These are phyloP conservation scores for Lordiphosa andalusiaca DNA, from an alignment of 2,888 invertebrate species.

Conservation along the genomic window DNA sequence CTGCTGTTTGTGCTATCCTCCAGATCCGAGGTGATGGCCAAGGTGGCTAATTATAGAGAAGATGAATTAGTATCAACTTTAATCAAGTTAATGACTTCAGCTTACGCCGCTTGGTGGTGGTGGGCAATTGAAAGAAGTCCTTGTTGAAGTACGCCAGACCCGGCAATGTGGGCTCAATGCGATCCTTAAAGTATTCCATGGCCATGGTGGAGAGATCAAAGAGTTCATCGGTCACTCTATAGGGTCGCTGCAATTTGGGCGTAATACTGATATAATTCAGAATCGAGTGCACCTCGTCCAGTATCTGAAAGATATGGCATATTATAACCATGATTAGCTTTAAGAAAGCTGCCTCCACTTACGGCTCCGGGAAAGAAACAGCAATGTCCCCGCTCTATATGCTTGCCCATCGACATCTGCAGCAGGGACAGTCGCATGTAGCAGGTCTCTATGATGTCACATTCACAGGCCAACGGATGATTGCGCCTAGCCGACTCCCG, in stretches of 20 bases:
- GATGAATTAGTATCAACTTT: no score
- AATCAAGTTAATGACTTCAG: no score
- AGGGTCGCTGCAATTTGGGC: slow-evolving; percentile 90
- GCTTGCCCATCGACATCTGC: slow-evolving; percentile 97
- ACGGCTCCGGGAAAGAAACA: slow-evolving; percentile 98
- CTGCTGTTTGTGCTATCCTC: slow-evolving; percentile 69
- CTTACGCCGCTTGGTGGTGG: slow-evolving; percentile 76
- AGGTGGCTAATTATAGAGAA: slow-evolving; percentile 59
- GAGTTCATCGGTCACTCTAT: slow-evolving; percentile 95
- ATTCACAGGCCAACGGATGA: slow-evolving; percentile 94
- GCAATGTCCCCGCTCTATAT: slow-evolving; percentile 94
- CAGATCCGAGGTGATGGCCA: slow-evolving; percentile 77
- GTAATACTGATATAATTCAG: slow-evolving; percentile 90
- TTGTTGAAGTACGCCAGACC: slow-evolving; percentile 93
- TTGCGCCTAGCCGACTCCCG: slow-evolving; percentile 92
- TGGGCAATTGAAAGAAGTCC: slow-evolving; percentile 87
- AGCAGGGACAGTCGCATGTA: slow-evolving; percentile 94
- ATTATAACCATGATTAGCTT: not conserved
- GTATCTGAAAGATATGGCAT: slow-evolving; percentile 83
- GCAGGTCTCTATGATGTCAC: slow-evolving; percentile 95
- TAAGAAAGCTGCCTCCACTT: slow-evolving; percentile 65
- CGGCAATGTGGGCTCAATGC: slow-evolving; percentile 93
- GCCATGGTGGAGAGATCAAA: slow-evolving; percentile 98
- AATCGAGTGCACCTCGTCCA: slow-evolving; percentile 95
- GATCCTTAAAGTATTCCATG: slow-evolving; percentile 98